Conservation (phyloP, 2,113 vertebrate genomes). For the Melospiza georgiana region DNA sequence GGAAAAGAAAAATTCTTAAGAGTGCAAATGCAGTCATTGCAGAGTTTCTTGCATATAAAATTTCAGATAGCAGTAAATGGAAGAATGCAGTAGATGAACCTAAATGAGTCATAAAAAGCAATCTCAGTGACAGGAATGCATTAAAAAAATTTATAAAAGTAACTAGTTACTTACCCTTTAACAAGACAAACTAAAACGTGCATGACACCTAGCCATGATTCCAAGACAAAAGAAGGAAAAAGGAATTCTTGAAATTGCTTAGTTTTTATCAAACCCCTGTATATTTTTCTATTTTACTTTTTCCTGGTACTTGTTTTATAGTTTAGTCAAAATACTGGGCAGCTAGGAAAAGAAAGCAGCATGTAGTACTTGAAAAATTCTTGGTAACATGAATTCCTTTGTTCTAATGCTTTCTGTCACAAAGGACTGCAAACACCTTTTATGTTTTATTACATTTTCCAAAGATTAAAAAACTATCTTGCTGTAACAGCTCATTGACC, state of each 20-base stretch:
- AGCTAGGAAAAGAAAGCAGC: background rate
- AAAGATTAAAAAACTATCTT: background rate
- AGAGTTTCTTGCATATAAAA: background rate
- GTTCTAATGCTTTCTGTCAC: background rate
- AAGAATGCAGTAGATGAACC: background rate
- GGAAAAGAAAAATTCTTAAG: background rate
- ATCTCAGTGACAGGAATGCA: background rate
- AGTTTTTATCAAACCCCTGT: background rate
- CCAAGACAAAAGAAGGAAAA: background rate
- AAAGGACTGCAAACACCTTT: background rate
- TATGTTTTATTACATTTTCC: background rate
- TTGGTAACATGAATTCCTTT: background rate
- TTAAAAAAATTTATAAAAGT: background rate
- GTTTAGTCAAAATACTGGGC: background rate
- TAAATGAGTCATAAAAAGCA: background rate
- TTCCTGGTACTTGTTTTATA: background rate
- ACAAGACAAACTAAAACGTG: background rate
- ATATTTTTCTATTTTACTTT: background rate
- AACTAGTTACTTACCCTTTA: background rate
- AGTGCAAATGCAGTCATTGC: background rate
- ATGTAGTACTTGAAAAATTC: background rate
- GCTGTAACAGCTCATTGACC: background rate
- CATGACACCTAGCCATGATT: background rate
- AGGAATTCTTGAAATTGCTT: background rate
- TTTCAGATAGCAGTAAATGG: background rate